Base-by-base conservation (phyloP, 1,140 invertebrate species). In the Orchestia grillus region DNA sequence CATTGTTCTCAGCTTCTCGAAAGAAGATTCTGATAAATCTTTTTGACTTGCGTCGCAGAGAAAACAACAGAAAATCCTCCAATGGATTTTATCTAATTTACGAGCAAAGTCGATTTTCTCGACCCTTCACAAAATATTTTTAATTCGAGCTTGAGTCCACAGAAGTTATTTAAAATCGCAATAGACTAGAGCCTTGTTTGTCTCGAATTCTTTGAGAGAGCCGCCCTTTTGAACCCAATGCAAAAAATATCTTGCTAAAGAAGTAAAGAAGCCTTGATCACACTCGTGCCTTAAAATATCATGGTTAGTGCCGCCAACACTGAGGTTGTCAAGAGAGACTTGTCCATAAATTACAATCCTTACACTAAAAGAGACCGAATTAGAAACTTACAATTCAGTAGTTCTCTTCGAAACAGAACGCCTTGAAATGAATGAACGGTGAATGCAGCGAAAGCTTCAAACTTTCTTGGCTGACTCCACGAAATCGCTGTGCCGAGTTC, bases 1-100 rank as follows among this genome's bases (percentile, higher is more conserved):
- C 88, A 90, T 90, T 90, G 88, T 90, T 90, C 43, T 43, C 88
- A 42, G 88, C 41, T 44, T 44, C 43, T 44, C 15, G n/a, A 90
- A 90, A 90, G 88, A 90, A 90, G 43, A 42, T 44, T 90, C 88
- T 42, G 43, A 90, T 90, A 90, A 90, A 90, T 42, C 88, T 90
- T 90, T 28, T 90, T 90, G 88, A 42, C 23, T 19, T 90, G 4
- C 88, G 4, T 42, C 88, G 36, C 28, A 11, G 88, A 44, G 88
- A 90, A 90, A 90, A 90, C n/a, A 42, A 87, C 87, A n/a, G 40
- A 90, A 44, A 90, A 90, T 42, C 43, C 6, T 36, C n/a, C 88
- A 90, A 90, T 42, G 88, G 42, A 11, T 11, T 90, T 44, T 90
- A 90, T 90, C 42, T 41, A 41, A 90, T 90, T 42, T 90, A 11